Percentiles rank a stretch among this genome's conserved stretches.
Conservation (phyloP, 2,113 vertebrate genomes). For the Cynopterus brachyotis region DNA sequence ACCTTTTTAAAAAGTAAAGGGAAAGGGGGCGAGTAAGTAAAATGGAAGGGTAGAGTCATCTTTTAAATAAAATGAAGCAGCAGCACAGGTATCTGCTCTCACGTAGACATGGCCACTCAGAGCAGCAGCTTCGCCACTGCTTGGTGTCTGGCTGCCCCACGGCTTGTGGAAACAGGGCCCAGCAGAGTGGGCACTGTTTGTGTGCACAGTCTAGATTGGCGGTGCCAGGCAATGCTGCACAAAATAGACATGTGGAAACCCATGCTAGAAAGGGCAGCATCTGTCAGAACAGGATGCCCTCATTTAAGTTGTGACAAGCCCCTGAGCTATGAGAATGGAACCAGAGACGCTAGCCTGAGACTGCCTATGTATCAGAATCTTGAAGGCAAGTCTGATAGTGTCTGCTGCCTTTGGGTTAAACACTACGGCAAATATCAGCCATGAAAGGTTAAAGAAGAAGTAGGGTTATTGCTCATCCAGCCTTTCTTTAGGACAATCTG, state of each 20-base stretch:
- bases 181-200: background rate
- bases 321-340: background rate
- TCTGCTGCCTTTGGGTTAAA: background rate
- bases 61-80: background rate
- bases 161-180: background rate
- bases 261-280: background rate
- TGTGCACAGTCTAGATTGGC: background rate
- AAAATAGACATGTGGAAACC: background rate
- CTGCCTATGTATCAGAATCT: accelerated
- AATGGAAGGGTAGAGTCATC: no score
- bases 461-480: background rate
- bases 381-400: accelerated
- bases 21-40: background rate
- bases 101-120: accelerated
- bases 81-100: no score
- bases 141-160: background rate
- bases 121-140: background rate
- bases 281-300: constrained; percentile 25
- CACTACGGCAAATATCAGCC: background rate
- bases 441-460: background rate
- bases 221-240: background rate
- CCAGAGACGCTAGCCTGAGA: background rate
- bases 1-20: background rate
- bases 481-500: background rate
- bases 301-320: background rate